Percentiles rank a stretch among this genome's conserved stretches.
phyloP scores from a whole-genome alignment of 1,140 invertebrate species.

The Acromyrmex charruanus region DNA sequence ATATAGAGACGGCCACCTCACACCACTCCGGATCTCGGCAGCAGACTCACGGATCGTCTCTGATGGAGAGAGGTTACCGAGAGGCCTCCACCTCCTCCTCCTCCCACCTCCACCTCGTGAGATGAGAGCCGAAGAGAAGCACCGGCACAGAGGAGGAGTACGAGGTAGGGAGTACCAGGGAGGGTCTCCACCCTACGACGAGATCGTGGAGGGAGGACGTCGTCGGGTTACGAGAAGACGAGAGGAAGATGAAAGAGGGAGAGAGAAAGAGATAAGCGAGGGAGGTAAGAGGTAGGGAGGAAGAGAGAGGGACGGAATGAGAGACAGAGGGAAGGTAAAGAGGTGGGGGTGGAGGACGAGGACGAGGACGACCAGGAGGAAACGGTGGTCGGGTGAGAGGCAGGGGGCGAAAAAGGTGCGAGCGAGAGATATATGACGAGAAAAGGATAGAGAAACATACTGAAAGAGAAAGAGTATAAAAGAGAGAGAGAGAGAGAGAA shows the following conservation, averaged over 20 bases:
- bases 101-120: conserved; percentile 59
- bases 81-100: conserved; percentile 51
- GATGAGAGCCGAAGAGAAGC: conserved; percentile 63
- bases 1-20: conserved; percentile 69
- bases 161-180: conserved; percentile 66
- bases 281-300: conserved; percentile 43
- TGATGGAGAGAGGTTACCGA: conserved; percentile 67
- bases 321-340: conserved; percentile 68
- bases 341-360: conserved; percentile 56
- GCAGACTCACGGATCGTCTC: conserved; percentile 69
- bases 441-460: conserved; percentile 17
- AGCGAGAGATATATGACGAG: conserved; percentile 56
- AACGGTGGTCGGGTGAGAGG: conserved; percentile 64
- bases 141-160: conserved; percentile 45
- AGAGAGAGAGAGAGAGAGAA: conserved; percentile 26
- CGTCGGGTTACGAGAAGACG: conserved; percentile 73
- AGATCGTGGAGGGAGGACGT: conserved; percentile 71
- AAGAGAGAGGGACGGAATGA: conserved; percentile 65
- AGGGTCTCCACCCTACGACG: conserved; percentile 74
- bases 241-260: conserved; percentile 32
- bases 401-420: conserved; percentile 45
- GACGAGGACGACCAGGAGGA: conserved; percentile 67
- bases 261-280: conserved; percentile 51
- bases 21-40: conserved; percentile 70
- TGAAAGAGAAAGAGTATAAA: conserved; percentile 33